Percentiles rank a stretch among this genome's conserved stretches.
Conservation (phyloP, 2,113 vertebrate species). For the Meriones unguiculatus region DNA sequence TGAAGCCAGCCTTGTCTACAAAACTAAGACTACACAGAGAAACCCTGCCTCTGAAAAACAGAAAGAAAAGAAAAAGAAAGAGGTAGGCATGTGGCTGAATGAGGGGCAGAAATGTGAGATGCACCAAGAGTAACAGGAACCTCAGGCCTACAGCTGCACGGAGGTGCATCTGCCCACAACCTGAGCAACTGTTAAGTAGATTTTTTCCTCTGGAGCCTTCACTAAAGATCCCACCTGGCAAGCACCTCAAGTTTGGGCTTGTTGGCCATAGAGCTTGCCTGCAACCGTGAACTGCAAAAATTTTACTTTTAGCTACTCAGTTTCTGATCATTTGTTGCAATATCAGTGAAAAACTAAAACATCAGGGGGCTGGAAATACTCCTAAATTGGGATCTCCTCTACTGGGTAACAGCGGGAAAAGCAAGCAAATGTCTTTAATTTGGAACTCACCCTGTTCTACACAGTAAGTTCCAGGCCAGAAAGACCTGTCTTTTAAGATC, state of each 20-base stretch:
- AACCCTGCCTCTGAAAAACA: too few relatives aligned
- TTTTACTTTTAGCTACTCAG: not conserved
- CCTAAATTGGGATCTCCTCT: not conserved
- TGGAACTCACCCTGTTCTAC: not conserved
- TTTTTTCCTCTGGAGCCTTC: not conserved
- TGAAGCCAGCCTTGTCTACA: too few relatives aligned
- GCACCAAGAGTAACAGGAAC: not conserved
- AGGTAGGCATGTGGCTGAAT: not conserved
- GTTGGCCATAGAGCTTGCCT: not conserved
- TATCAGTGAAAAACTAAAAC: not conserved
- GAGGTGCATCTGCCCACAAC: not conserved
- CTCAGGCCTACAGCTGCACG: not conserved
- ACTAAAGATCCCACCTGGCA: too few relatives aligned
- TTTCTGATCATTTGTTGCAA: not conserved
- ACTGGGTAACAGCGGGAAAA: not conserved
- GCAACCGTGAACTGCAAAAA: not conserved
- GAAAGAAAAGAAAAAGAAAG: too few relatives aligned
- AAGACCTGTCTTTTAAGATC: not conserved
- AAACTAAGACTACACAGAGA: too few relatives aligned
- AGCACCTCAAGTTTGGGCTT: not conserved
- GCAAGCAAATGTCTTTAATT: not conserved
- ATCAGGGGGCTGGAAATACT: not conserved
- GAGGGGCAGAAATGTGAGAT: not conserved
- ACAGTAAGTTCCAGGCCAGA: not conserved
- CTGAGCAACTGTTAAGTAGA: not conserved